A percentile compares a stretch with the other conserved stretches of the same genome.
These are phyloP conservation scores for Ornithoptera priamus DNA, from an alignment of 2,888 invertebrate genomes.

Conservation along the genomic window DNA sequence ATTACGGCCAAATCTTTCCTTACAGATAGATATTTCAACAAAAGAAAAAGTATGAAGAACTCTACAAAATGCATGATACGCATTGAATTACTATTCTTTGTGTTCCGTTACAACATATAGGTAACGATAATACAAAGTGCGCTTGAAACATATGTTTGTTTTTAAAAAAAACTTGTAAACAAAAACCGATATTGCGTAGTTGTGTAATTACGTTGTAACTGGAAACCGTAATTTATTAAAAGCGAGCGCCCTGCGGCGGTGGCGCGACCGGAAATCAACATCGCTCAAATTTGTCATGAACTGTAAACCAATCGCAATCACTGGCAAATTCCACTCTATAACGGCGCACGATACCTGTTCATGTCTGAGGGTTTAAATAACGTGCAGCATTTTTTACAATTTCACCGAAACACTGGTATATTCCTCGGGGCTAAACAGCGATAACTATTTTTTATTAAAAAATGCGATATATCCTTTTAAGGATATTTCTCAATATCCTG, in stretches of 20 bases:
- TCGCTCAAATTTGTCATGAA: conserved; percentile 28
- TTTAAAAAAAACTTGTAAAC: background rate
- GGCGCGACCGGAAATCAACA: conserved; percentile 22
- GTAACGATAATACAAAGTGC: background rate
- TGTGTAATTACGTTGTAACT: conserved; percentile 21
- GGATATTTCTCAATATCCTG: too few species aligned
- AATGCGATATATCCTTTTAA: too few species aligned
- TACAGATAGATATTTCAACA: too few species aligned
- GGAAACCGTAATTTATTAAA: conserved; percentile 23
- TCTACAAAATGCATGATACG: too few species aligned
- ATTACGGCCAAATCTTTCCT: too few species aligned
- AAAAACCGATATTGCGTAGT: conserved; percentile 5
- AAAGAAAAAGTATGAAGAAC: too few species aligned
- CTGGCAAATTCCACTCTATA: conserved; percentile 8
- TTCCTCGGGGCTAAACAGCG: background rate
- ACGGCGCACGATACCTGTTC: background rate
- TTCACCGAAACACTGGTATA: background rate
- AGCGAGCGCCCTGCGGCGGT: conserved; percentile 17
- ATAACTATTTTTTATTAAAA: background rate
- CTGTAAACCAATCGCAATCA: conserved; percentile 25
- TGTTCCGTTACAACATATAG: background rate
- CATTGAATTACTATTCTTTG: too few species aligned
- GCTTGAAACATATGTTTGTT: background rate
- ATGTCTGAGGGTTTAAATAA: background rate
- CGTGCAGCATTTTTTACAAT: conserved; percentile 1